Base-by-base conservation (phyloP, 2,888 invertebrate species). In the Peribatodes rhomboidaria region DNA sequence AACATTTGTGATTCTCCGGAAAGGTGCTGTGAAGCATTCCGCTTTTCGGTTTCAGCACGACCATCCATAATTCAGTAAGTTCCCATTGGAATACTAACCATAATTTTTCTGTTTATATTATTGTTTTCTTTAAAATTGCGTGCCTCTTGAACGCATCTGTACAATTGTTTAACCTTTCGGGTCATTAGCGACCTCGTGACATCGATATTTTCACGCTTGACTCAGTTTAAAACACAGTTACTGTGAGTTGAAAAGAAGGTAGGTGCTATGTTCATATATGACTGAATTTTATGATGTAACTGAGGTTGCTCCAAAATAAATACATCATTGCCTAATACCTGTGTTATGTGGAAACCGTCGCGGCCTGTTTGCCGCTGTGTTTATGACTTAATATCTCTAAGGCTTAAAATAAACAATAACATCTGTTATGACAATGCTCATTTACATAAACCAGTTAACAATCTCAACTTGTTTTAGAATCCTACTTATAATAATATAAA, bases 91-190 rank as follows among this genome's bases (percentile, higher is more conserved):
- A 55, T 56, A 27, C 52, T 42, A 52, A 52, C 16, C 27, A 10
- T 0, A n/a, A 11, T 39, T 10, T 20, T 10, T 20, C 14, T 69
- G 62, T 68, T 61, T 68, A 52, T 71, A 71, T 65, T 71, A 68
- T 68, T 69, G 69, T 69, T 69, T 63, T 53, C 65, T 66, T 54
- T 14, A 10, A 33, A 37, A 56, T 42, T 60, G 39, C 46, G 47
- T 58, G 27, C 14, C 16, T 46, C 44, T 33, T 57, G 8, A 46
- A 31, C 27, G 41, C 18, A 44, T 59, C 27, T 59, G 37, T 52
- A 53, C 39, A 46, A 65, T 61, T 61, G 54, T 54, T 46, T 35
- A 62, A 68, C 66, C 61, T 70, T 68, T 53, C 44, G 27, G 18
- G 14, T 46, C 35, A 49, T 58, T 62, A 54, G 53, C 35, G 47